A percentile compares a stretch with the other conserved stretches of the same genome.
Conservation (phyloP, 1,140 invertebrate species). For the Trichoplusia ni region DNA sequence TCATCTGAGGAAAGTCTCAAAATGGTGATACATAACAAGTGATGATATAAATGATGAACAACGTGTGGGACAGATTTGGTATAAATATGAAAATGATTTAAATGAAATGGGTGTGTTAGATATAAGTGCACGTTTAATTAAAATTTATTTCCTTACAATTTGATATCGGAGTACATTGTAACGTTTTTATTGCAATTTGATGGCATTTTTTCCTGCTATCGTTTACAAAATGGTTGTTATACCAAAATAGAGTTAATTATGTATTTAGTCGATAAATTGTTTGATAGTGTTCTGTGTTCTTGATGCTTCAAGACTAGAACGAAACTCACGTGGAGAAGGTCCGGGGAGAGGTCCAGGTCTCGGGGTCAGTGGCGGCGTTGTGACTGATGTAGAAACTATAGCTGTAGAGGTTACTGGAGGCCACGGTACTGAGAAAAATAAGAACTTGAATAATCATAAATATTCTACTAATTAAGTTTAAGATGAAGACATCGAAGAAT, state of each 20-base stretch:
- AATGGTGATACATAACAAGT: background rate
- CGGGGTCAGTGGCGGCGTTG: slow-evolving; percentile 15
- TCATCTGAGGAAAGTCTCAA: slow-evolving; percentile 47
- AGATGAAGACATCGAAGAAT: too few relatives aligned
- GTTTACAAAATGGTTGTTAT: too few relatives aligned
- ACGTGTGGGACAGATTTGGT: background rate
- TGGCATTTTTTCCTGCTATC: too few relatives aligned
- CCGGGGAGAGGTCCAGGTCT: slow-evolving; percentile 57
- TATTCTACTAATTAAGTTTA: too few relatives aligned
- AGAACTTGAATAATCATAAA: background rate
- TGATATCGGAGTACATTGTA: too few relatives aligned
- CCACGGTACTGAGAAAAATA: slow-evolving; percentile 46
- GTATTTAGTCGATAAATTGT: too few relatives aligned
- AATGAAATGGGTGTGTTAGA: too few relatives aligned
- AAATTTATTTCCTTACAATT: too few relatives aligned
- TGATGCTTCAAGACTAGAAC: background rate
- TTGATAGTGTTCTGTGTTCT: background rate
- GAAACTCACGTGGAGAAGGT: slow-evolving; percentile 63
- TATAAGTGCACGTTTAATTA: too few relatives aligned
- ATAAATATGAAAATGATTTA: too few relatives aligned
- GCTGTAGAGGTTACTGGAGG: slow-evolving; percentile 30
- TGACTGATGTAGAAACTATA: background rate
- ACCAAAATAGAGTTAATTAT: too few relatives aligned
- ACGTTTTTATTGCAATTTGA: too few relatives aligned
- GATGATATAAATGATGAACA: background rate